Percentiles rank a stretch among this genome's conserved stretches.
Evolutionary conservation across 2,113 vertebrate species (phyloP).

Genomic region (Acanthisitta chloris): DNA sequence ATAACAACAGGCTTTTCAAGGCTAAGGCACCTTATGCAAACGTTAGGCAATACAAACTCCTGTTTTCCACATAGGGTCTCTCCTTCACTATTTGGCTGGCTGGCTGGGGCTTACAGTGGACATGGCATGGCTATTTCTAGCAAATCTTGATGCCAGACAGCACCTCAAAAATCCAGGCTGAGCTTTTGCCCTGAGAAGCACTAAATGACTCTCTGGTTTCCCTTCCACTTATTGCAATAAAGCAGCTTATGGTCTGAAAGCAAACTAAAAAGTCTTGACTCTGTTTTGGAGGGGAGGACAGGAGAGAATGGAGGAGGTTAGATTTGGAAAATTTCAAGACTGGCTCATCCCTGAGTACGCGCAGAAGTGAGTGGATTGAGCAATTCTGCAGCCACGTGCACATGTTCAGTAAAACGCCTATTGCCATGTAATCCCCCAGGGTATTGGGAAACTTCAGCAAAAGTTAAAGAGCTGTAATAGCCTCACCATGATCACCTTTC

Average conservation of each 20-base stretch:
- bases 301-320: too few relatives aligned
- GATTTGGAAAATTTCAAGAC: neutral
- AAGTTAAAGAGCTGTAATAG: neutral
- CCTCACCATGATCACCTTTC: neutral
- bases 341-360: neutral
- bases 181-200: neutral
- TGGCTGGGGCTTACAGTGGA: neutral
- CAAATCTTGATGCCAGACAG: neutral
- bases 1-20: neutral
- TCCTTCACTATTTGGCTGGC: neutral
- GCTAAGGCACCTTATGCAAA: neutral
- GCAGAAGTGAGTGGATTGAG: neutral
- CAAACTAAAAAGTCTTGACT: neutral
- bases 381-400: neutral
- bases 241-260: neutral
- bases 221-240: neutral
- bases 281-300: accelerated
- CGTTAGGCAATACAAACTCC: neutral
- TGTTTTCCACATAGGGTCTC: neutral
- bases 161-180: neutral
- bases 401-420: neutral
- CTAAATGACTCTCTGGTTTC: neutral
- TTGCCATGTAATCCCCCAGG: neutral
- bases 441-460: neutral
- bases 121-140: neutral